phyloP scores from a whole-genome alignment of 2,797 vertebrate genomes.

The Limnodromus scolopaceus region DNA sequence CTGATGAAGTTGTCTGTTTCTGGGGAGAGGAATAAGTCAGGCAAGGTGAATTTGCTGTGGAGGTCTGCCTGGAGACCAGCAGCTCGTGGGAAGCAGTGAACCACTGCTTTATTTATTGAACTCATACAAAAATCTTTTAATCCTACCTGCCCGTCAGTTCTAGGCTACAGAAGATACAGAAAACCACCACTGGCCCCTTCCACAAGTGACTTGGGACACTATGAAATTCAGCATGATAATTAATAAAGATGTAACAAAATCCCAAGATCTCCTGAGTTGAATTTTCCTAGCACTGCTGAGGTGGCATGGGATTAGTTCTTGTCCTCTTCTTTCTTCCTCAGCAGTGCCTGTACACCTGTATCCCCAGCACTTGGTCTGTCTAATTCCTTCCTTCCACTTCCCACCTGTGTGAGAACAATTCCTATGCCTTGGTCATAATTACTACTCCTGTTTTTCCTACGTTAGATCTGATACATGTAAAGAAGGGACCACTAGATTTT shows the following conservation, averaged over 20 bases:
- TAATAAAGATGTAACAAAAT: neutral
- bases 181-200: neutral
- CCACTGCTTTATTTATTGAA: neutral
- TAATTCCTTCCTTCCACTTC: neutral
- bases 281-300: neutral
- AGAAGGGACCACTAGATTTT: neutral
- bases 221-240: neutral
- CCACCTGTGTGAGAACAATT: neutral
- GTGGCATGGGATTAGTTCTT: neutral
- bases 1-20: neutral
- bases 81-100: neutral
- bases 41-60: neutral
- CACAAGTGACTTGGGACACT: neutral
- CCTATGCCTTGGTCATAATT: neutral
- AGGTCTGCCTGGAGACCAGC: neutral
- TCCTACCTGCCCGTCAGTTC: neutral
- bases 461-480: neutral
- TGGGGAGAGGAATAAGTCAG: neutral
- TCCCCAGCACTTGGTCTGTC: neutral
- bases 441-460: neutral
- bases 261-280: neutral
- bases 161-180: neutral
- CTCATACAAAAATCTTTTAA: neutral
- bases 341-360: neutral
- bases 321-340: neutral